phyloP scores from a whole-genome alignment of 1,140 invertebrate genomes.

The Danaus plexippus region DNA sequence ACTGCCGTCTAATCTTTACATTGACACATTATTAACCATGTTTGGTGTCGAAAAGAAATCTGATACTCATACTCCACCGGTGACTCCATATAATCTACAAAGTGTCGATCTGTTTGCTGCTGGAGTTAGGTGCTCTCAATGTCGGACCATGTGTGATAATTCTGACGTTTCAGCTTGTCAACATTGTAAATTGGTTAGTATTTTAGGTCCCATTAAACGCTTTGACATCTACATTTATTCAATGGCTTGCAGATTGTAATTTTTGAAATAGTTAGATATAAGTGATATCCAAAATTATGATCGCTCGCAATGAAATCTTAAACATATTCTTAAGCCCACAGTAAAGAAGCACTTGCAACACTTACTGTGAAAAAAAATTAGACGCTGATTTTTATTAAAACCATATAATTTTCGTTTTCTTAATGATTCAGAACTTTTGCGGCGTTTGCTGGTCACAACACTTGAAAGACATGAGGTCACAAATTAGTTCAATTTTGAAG shows the following conservation, averaged over 20 bases:
- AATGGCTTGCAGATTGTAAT: too few species aligned
- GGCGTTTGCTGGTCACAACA: conserved; percentile 72
- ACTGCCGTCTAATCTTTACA: conserved; percentile 74
- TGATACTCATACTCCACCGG: conserved; percentile 32
- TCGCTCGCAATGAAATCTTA: too few species aligned
- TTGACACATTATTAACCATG: conserved; percentile 70
- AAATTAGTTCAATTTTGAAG: conserved; percentile 69
- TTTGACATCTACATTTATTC: too few species aligned
- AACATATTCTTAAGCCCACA: too few species aligned
- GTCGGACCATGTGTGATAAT: conserved; percentile 63
- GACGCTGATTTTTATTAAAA: too few species aligned
- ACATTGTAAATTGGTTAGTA: conserved; percentile 33
- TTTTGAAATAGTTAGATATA: too few species aligned
- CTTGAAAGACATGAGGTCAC: conserved; percentile 70
- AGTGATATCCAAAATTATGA: too few species aligned
- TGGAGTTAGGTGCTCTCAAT: conserved; percentile 56
- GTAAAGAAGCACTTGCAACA: too few species aligned
- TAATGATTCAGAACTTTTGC: conserved; percentile 68
- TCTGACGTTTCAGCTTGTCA: conserved; percentile 60
- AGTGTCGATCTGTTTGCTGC: conserved; percentile 40
- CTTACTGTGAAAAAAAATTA: too few species aligned
- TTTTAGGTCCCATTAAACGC: too few species aligned
- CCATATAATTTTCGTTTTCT: too few species aligned
- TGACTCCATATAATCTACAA: conserved; percentile 28
- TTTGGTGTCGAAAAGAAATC: conserved; percentile 37